Percentiles rank a stretch among this genome's conserved stretches.
These are phyloP conservation scores for Hirundo rustica DNA, from an alignment of 2,797 vertebrate genomes.

Conservation along the genomic window DNA sequence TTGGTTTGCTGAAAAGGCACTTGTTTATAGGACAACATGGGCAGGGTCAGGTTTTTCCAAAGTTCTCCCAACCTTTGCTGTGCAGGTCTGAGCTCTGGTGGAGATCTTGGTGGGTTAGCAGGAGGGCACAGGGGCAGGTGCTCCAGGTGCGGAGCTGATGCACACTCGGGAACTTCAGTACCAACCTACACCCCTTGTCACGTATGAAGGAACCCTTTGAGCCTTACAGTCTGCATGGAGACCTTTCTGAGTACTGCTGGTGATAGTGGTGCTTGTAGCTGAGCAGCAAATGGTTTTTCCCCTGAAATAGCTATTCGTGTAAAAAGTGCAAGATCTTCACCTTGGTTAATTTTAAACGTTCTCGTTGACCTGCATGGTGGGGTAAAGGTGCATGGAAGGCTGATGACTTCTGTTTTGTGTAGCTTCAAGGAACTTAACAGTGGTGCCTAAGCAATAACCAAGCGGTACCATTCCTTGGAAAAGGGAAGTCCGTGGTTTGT, in stretches of 20 bases:
- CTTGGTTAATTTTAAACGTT: neutral
- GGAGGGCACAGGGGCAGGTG: neutral
- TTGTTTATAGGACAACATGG: accelerated
- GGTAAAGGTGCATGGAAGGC: neutral
- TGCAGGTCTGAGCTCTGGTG: neutral
- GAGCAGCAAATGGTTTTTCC: neutral
- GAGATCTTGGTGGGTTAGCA: neutral
- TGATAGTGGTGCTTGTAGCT: neutral
- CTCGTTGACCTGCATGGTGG: accelerated
- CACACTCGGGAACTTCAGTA: neutral
- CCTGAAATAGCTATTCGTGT: neutral
- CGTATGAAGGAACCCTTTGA: neutral
- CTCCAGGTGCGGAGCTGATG: neutral
- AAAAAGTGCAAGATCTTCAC: neutral
- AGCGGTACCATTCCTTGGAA: neutral
- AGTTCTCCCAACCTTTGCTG: neutral
- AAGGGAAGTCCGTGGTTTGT: neutral
- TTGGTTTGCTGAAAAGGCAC: neutral
- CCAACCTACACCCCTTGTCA: accelerated
- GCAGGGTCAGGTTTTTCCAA: neutral
- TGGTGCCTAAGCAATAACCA: neutral
- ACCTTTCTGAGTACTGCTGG: neutral
- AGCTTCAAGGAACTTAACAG: neutral
- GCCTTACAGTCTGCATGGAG: accelerated
- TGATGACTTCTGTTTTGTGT: neutral